phyloP scores from a whole-genome alignment of 1,140 invertebrate genomes.

The Leptinotarsa defecta region DNA sequence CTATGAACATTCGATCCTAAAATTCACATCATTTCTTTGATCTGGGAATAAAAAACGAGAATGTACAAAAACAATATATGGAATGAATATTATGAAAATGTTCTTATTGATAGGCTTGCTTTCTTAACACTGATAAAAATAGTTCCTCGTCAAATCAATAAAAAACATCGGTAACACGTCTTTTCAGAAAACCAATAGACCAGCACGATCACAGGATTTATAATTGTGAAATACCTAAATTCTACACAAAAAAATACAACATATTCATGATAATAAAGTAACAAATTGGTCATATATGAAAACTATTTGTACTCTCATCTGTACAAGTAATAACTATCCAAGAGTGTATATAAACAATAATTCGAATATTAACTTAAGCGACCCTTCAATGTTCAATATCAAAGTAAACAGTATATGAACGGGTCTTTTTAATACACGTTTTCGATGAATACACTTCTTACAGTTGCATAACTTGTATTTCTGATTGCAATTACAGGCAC shows the following conservation, averaged over 20 bases:
- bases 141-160: not conserved
- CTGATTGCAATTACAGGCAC: conserved; percentile 51
- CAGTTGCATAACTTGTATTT: conserved; percentile 41
- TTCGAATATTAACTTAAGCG: conserved; percentile 24
- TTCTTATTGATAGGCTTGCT: too few relatives aligned
- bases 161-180: not conserved
- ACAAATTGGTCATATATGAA: conserved; percentile 45
- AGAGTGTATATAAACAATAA: conserved; percentile 26
- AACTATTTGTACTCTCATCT: conserved; percentile 46
- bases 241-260: conserved; percentile 29
- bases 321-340: conserved; percentile 37
- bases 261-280: conserved; percentile 26
- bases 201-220: conserved; percentile 32
- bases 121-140: conserved; percentile 40
- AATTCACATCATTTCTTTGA: too few relatives aligned
- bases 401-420: conserved; percentile 14
- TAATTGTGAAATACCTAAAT: conserved; percentile 29
- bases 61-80: too few relatives aligned
- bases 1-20: conserved; percentile 32
- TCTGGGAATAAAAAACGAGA: too few relatives aligned
- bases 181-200: conserved; percentile 9
- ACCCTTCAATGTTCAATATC: conserved; percentile 26
- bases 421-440: conserved; percentile 34
- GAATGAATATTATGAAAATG: too few relatives aligned
- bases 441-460: conserved; percentile 44